Base-by-base conservation (phyloP, 2,888 invertebrate genomes). In the Cosmopolites sordidus region DNA sequence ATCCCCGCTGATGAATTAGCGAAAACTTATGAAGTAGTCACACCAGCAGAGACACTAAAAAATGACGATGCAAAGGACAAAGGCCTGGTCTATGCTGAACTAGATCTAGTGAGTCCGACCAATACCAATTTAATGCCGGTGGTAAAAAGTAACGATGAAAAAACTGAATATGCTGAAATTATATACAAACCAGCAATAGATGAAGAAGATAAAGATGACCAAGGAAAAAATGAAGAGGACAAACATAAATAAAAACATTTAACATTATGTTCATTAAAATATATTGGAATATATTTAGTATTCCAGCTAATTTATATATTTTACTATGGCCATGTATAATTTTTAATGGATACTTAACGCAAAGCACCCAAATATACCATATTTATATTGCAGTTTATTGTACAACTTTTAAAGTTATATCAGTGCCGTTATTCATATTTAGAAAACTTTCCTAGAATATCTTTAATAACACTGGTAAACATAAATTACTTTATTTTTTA, bases 91-190 rank as follows among this genome's bases (percentile, higher is more conserved):
- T 87, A 87, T 72, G 87, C 87, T 1, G 87, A 87, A 71, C 73
- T 87, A 56, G 84, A 85, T 54, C 72, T 87, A 43, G 69, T 73
- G 1, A 76, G 76, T 59, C 76, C 78, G 3, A 72, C 76, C 15
- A 72, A 75, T 18, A 38, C 43, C 16, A 39, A 43, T 1, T 33
- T 17, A 1, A 65, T 66, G 66, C 70, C 65, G 51, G 69, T 73
- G 30, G 69, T 73, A 43, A 75, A 72, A 66, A 69, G 80, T 74
- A 65, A 76, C 66, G 82, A 84, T 1, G 72, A 73, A 9, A 80
- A 83, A 66, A 86, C 85, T 2, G 86, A 86, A 64, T 90, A 91
- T 71, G 90, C 90, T 0, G 90, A 90, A 72, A 91, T 91, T 50
- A 82, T 89, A 0, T 89, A 89, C 73, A 80, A 82, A 0, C 71